Base-by-base conservation (phyloP, 2,888 invertebrate genomes). In the Drosophila helvetica region DNA sequence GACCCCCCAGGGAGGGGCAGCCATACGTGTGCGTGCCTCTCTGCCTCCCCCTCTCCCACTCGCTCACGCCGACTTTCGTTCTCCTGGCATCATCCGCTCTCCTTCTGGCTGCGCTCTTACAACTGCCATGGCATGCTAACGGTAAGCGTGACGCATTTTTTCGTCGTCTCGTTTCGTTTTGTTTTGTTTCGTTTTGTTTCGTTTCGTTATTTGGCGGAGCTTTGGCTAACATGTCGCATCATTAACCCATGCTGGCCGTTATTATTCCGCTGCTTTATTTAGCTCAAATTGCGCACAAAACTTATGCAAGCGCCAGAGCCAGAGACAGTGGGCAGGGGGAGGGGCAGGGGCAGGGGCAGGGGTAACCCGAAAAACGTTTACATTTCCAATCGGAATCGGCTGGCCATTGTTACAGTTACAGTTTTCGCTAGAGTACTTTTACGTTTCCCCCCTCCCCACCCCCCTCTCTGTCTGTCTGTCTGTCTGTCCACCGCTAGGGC, bases 121-220 rank as follows among this genome's bases (percentile, higher is more conserved):
- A 25, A 25, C 45, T 63, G 22, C 33, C 43, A 43, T 38, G 66
- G 66, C 56, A 67, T 66, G 66, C 78, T 83, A 83, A 83, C 87
- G 87, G 83, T 84, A 86, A 83, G 81, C 87, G 75, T 86, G 85
- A 86, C 83, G 87, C 83, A 86, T 78, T 86, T 80, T 75, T 79
- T 71, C 73, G 25, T 56, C 27, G 47, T 57, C 65, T 60, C 25
- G 61, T 66, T 52, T 50, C 25, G 62, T 50, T 61, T 52, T 8
- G 43, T 22, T 22, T 22, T 22, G 47, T 57, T 65, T 60, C 25
- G 61, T 66, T 52, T 50, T 22, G 62, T 47, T 61, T 52, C 9
- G 38, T 58, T 30, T 27, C 45, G 12, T 15, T 64, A 47, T 33
- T 53, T 70, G 25, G 62, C 18, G 10, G 15, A n/a, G n/a, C 48